Percentiles rank a stretch among this genome's conserved stretches.
phyloP scores from a whole-genome alignment of 1,140 invertebrate species.

The Bombus balteatus region DNA sequence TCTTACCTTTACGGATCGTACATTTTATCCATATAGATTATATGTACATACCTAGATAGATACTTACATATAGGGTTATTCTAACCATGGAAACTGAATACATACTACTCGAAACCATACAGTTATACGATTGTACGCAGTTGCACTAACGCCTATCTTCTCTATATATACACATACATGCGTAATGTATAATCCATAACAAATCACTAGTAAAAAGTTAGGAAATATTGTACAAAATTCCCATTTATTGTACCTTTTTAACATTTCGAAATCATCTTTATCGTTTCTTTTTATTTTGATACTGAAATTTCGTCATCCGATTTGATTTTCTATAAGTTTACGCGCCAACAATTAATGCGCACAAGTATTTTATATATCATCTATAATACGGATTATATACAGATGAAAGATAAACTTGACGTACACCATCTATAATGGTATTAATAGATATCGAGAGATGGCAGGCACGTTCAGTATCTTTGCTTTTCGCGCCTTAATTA shows the following conservation, averaged over 20 bases:
- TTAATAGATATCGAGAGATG: constrained; percentile 21
- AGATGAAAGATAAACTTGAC: background rate
- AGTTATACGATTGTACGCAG: no score
- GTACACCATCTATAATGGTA: background rate
- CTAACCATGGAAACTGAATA: no score
- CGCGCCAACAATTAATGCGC: no score
- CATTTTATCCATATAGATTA: background rate
- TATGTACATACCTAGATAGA: background rate
- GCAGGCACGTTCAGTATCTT: constrained; percentile 4
- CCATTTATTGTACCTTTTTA: background rate
- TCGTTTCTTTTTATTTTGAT: background rate
- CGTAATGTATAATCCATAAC: no score
- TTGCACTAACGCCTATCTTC: no score
- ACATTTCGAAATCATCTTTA: background rate
- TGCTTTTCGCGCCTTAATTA: constrained; percentile 30
- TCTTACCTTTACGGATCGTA: background rate
- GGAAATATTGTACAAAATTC: background rate
- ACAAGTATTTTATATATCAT: background rate
- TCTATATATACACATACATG: no score
- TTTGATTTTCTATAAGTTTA: background rate
- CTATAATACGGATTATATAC: background rate
- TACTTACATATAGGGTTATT: background rate
- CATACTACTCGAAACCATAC: no score
- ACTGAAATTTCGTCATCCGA: background rate
- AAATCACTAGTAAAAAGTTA: background rate